Evolutionary conservation across 2,888 invertebrate genomes (phyloP).

Genomic region (Lepidocyrtoides sp.): DNA sequence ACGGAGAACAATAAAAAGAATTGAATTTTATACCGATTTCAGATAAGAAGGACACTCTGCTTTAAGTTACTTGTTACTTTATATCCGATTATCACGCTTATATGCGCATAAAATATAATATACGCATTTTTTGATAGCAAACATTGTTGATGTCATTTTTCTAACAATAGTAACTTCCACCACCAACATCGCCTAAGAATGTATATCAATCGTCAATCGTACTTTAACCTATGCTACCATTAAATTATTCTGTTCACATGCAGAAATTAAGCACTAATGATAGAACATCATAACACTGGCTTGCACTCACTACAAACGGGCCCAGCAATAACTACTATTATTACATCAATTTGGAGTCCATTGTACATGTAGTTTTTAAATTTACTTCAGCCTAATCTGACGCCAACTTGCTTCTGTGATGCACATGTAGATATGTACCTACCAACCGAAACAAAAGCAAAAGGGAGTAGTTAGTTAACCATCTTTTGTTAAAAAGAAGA

Average conservation of each 20-base stretch:
- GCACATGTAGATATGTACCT: background rate
- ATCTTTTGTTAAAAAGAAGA: background rate
- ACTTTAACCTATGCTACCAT: background rate
- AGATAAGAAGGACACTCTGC: too few species aligned
- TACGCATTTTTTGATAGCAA: too few species aligned
- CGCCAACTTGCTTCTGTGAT: background rate
- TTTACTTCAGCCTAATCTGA: background rate
- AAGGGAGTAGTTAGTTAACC: constrained; percentile 9
- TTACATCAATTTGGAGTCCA: background rate
- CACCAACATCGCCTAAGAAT: too few species aligned
- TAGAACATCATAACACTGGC: background rate
- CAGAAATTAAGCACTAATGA: background rate
- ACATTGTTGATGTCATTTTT: too few species aligned
- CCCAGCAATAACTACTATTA: background rate
- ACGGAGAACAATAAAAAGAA: too few species aligned
- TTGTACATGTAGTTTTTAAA: background rate
- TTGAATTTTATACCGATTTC: too few species aligned
- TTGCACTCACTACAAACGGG: background rate
- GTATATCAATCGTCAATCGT: too few species aligned
- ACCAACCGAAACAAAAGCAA: background rate
- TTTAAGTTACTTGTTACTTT: too few species aligned
- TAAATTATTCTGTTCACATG: background rate
- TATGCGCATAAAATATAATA: too few species aligned
- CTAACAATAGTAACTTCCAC: too few species aligned
- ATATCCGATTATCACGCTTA: too few species aligned